A percentile compares a stretch with the other conserved stretches of the same genome.
Evolutionary conservation across 2,797 vertebrate genomes (phyloP).

Genomic region (Poeciliopsis paucimaculata): DNA sequence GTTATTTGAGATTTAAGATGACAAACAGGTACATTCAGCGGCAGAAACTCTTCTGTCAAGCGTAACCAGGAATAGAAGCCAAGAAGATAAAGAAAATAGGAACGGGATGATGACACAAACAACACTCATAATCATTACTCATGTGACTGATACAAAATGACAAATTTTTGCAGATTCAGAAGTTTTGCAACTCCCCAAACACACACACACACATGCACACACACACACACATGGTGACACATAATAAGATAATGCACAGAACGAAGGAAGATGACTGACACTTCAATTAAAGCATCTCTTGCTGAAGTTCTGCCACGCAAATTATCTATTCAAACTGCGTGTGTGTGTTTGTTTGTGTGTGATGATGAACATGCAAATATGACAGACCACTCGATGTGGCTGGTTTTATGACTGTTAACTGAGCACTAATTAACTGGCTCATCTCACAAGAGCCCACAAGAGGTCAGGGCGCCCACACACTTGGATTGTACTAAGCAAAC

Average conservation of each 20-base stretch:
- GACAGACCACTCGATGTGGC: slow-evolving; percentile 44
- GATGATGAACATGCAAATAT: slow-evolving; percentile 32
- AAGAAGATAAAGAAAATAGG: slow-evolving; percentile 9
- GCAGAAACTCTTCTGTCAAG: slow-evolving; percentile 23
- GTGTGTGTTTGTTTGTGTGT: slow-evolving; percentile 1
- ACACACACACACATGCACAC: neutral
- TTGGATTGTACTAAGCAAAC: slow-evolving; percentile 22
- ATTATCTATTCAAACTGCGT: slow-evolving; percentile 8
- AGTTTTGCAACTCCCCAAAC: neutral
- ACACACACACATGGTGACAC: slow-evolving; percentile 4
- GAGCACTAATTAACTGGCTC: slow-evolving; percentile 58
- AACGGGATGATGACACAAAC: slow-evolving; percentile 7
- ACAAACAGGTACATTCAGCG: slow-evolving; percentile 22
- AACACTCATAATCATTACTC: slow-evolving; percentile 16
- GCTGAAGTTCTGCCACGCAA: neutral
- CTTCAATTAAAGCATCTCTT: slow-evolving; percentile 35
- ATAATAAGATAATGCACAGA: slow-evolving; percentile 41
- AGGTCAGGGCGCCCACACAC: slow-evolving; percentile 42
- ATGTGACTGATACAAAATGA: slow-evolving; percentile 29
- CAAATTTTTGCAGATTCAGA: slow-evolving; percentile 7
- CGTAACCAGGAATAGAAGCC: slow-evolving; percentile 34
- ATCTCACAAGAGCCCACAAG: slow-evolving; percentile 47
- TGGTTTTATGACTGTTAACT: slow-evolving; percentile 45
- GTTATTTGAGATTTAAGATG: slow-evolving; percentile 48
- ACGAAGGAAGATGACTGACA: slow-evolving; percentile 34